Percentiles rank a stretch among this genome's conserved stretches.
phyloP scores from a whole-genome alignment of 2,888 invertebrate genomes.

The Nymphalis c-album region DNA sequence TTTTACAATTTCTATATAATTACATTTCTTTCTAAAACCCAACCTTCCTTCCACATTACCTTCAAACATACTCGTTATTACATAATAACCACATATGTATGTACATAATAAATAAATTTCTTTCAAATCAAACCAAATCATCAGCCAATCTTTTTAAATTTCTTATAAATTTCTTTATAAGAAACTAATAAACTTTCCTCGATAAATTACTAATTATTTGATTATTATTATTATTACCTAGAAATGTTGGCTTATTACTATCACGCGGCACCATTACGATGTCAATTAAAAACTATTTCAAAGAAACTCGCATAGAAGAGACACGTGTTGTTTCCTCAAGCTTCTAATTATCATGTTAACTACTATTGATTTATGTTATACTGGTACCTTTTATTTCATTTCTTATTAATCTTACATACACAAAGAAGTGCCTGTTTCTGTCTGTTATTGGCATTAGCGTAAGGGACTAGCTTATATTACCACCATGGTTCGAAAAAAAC shows the following conservation, averaged over 20 bases:
- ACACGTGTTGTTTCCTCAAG: conserved; percentile 23
- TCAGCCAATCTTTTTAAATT: too few species aligned
- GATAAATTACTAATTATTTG: background rate
- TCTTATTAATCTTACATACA: too few species aligned
- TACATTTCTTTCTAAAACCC: too few species aligned
- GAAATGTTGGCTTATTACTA: background rate
- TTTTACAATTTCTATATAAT: too few species aligned
- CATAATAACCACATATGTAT: too few species aligned
- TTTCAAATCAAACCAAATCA: too few species aligned
- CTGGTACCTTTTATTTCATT: background rate
- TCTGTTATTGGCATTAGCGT: too few species aligned
- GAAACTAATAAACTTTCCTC: background rate
- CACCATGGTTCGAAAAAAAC: too few species aligned
- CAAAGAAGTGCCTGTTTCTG: too few species aligned
- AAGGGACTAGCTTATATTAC: too few species aligned
- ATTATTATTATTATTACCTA: background rate
- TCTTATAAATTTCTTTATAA: background rate
- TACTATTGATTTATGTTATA: conserved; percentile 10
- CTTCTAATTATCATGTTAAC: conserved; percentile 17
- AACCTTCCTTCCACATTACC: too few species aligned
- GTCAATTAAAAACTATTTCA: conserved; percentile 18
- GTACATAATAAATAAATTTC: background rate
- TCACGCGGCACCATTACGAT: conserved; percentile 6
- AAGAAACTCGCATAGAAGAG: conserved; percentile 17
- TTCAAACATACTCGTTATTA: too few species aligned